These are phyloP conservation scores for Keiferia lycopersicella DNA, from an alignment of 2,888 invertebrate genomes.

Conservation along the genomic window DNA sequence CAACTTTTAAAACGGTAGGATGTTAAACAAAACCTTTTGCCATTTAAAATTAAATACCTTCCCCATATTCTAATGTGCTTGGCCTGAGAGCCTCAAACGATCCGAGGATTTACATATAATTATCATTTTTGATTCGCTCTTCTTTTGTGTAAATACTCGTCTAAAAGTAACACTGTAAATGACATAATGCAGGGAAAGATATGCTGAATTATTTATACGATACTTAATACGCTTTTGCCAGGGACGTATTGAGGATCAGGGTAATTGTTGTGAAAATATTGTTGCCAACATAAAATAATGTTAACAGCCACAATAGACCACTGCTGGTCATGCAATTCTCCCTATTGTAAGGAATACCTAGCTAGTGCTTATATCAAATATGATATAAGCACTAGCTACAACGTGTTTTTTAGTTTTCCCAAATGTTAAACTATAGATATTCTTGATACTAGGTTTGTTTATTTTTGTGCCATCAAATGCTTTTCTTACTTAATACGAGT, in stretches of 20 bases:
- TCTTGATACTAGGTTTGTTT: too few relatives aligned
- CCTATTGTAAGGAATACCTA: too few relatives aligned
- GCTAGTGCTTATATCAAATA: too few relatives aligned
- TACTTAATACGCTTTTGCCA: conserved; percentile 60
- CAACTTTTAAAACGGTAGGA: not conserved
- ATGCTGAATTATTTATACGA: conserved; percentile 78
- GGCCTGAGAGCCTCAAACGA: conserved; percentile 52
- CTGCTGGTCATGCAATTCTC: too few relatives aligned
- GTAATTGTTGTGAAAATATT: too few relatives aligned
- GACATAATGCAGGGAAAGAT: conserved; percentile 78
- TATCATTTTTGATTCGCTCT: conserved; percentile 82
- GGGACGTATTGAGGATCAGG: not conserved
- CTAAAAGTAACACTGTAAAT: conserved; percentile 77
- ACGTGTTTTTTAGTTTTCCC: too few relatives aligned
- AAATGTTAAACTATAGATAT: too few relatives aligned
- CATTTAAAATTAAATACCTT: not conserved
- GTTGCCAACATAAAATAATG: not conserved
- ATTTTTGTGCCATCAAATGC: too few relatives aligned
- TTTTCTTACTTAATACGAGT: too few relatives aligned
- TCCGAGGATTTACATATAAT: conserved; percentile 79
- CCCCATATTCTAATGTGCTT: conserved; percentile 7
- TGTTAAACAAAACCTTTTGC: not conserved
- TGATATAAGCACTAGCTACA: too few relatives aligned
- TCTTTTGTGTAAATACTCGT: conserved; percentile 79
- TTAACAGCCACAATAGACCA: too few relatives aligned